Evolutionary conservation across 2,888 invertebrate genomes (phyloP).

Genomic region (Galerucella calmariensis): DNA sequence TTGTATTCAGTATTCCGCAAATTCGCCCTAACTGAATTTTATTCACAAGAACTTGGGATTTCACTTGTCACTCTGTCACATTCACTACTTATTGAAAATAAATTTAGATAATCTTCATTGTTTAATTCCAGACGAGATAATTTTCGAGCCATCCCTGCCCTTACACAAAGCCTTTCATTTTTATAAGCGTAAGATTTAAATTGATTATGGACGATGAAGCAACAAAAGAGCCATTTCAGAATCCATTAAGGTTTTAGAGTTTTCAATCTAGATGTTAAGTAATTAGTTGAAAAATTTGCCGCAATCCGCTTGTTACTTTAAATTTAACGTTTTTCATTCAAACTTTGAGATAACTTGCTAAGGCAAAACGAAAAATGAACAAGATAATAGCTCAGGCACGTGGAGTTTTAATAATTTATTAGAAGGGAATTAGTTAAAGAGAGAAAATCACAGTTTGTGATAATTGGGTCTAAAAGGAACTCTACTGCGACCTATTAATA

Average conservation of each 20-base stretch:
- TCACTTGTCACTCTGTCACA: no score
- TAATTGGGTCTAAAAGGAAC: no score
- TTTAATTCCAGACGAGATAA: neutral
- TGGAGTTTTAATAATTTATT: neutral
- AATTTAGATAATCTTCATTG: no score
- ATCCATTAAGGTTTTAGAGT: slow-evolving; percentile 36
- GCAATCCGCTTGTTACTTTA: neutral
- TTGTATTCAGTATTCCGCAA: no score
- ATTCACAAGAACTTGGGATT: no score
- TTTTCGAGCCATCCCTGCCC: slow-evolving; percentile 2
- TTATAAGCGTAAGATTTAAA: slow-evolving; percentile 26
- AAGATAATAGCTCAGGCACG: neutral
- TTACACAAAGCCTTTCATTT: slow-evolving; percentile 14
- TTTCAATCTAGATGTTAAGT: slow-evolving; percentile 42
- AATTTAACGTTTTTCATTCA: slow-evolving; percentile 18
- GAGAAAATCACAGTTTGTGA: no score
- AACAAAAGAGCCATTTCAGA: slow-evolving; percentile 33
- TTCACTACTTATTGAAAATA: no score
- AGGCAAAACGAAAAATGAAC: neutral
- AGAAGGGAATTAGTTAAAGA: neutral
- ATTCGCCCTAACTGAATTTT: no score
- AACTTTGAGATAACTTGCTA: slow-evolving; percentile 16
- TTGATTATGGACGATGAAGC: slow-evolving; percentile 30
- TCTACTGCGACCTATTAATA: no score
- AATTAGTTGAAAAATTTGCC: slow-evolving; percentile 37